Evolutionary conservation across 35 echinoderm and acorn worm species (phyloP), one percentile per base, ranked within the genome.

Genomic region (Ophiothrix spiculata): DNA sequence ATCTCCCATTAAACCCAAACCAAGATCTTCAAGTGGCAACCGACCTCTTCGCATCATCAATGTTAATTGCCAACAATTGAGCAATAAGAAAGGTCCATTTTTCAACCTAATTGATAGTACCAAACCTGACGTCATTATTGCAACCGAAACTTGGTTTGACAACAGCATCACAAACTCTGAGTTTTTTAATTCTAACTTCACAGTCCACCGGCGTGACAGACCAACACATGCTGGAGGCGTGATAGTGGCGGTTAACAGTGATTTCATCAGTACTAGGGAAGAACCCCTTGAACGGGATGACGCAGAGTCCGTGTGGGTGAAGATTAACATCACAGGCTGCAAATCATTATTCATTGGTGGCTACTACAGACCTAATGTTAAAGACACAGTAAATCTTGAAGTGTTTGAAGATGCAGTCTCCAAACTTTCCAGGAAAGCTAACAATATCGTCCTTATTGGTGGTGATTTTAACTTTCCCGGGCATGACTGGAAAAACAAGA

Each of bases 91-190:
- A 77, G 38, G 34, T 31, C 32, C 84, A 31, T 83, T 92, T 17
- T 82, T 73, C 25, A 93, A 84, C 56, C 64, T 93, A 37, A 56
- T 88, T 35, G 91, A 88, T 56, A 88, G 91, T 78, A 93, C 86
- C 12, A 93, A 84, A 76, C 86, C 91, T 41, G 91, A 93, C 64
- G 80, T 93, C 13, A 79, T 88, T 23, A 84, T 93, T 25, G 91
- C 86, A 23, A 88, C 91, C 25, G 86, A 93, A 80, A 93, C 91
- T 1, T 93, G 80, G 86, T 80, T 88, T 39, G 83, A 83, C 38
- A 88, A 37, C 35, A 84, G 77, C 83, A 41, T 93, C 36, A 17
- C 23, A 56, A 36, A 88, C 76, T 77, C 85, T 36, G 90, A 92
- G 78, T 86, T 81, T 54, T 92, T 92, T 64, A 88, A 86, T 32